Conservation (phyloP, 2,797 vertebrate genomes). For the Morelia viridis region DNA sequence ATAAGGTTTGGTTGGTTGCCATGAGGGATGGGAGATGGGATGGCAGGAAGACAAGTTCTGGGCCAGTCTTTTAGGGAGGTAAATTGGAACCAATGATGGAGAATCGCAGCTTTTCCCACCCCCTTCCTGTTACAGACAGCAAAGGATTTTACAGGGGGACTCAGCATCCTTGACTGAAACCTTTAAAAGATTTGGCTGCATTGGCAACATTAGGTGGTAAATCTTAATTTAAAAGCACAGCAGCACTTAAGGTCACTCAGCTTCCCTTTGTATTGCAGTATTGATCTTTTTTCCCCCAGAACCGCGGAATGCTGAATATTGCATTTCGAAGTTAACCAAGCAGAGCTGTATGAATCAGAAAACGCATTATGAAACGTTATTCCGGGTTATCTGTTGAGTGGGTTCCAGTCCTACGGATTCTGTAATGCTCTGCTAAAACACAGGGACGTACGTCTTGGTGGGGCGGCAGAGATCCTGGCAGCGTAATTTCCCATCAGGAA, state of each 20-base stretch:
- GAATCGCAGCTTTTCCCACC: background rate
- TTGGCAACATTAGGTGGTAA: constrained; percentile 12
- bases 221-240: constrained; percentile 5
- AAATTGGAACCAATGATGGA: fast-evolving
- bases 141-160: background rate
- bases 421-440: constrained; percentile 47
- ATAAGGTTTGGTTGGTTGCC: background rate
- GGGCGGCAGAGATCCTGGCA: constrained; percentile 22
- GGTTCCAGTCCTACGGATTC: constrained; percentile 39
- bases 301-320: background rate
- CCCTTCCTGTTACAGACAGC: background rate
- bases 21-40: too few relatives aligned
- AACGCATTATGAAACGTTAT: constrained; percentile 40
- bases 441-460: constrained; percentile 15
- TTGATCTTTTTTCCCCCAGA: constrained; percentile 15
- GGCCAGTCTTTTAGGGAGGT: fast-evolving
- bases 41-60: background rate
- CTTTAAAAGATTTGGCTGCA: constrained; percentile 10
- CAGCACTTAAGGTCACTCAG: constrained; percentile 17
- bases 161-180: background rate
- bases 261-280: constrained; percentile 1
- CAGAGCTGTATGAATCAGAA: constrained; percentile 49
- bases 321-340: constrained; percentile 24
- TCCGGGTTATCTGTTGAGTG: constrained; percentile 55
- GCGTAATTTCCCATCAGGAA: constrained; percentile 10